A percentile compares a stretch with the other conserved stretches of the same genome.
phyloP scores from a whole-genome alignment of 92 coral and sea anemone genomes.

The Zoanthus sansibaricus region DNA sequence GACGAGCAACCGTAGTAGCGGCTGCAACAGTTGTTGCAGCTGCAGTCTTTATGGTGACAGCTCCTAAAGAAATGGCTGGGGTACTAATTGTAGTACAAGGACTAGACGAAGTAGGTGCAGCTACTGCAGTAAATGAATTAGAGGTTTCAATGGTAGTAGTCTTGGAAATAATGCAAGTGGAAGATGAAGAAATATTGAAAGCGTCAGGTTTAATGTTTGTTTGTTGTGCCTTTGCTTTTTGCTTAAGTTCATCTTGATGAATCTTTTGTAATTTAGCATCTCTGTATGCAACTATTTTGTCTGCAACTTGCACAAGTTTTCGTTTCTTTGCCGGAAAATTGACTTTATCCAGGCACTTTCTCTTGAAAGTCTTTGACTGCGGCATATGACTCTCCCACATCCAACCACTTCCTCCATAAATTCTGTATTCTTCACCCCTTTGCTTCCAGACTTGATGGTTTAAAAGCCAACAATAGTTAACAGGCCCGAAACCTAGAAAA shows the following conservation, averaged over 20 bases:
- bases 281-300: slow-evolving; percentile 66
- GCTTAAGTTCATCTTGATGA: slow-evolving; percentile 60
- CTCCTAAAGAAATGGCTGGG: neutral
- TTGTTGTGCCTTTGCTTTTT: slow-evolving; percentile 54
- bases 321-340: slow-evolving; percentile 81
- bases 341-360: slow-evolving; percentile 64
- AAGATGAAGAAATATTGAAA: slow-evolving; percentile 3
- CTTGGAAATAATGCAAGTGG: neutral
- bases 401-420: slow-evolving; percentile 99
- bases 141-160: neutral
- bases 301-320: slow-evolving; percentile 78
- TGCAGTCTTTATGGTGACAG: neutral
- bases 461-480: slow-evolving; percentile 96
- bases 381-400: slow-evolving; percentile 90
- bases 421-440: slow-evolving; percentile 97
- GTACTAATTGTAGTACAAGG: neutral
- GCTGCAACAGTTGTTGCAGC: slow-evolving; percentile 18
- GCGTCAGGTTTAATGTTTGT: slow-evolving; percentile 30
- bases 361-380: slow-evolving; percentile 77
- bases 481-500: slow-evolving; percentile 61
- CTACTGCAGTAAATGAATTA: neutral
- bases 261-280: slow-evolving; percentile 65
- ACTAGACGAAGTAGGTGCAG: neutral
- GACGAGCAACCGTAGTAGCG: neutral
- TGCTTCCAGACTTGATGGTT: slow-evolving; percentile 99